These are phyloP conservation scores for Blastobasis adustella DNA, from an alignment of 2,888 invertebrate genomes.

Conservation along the genomic window DNA sequence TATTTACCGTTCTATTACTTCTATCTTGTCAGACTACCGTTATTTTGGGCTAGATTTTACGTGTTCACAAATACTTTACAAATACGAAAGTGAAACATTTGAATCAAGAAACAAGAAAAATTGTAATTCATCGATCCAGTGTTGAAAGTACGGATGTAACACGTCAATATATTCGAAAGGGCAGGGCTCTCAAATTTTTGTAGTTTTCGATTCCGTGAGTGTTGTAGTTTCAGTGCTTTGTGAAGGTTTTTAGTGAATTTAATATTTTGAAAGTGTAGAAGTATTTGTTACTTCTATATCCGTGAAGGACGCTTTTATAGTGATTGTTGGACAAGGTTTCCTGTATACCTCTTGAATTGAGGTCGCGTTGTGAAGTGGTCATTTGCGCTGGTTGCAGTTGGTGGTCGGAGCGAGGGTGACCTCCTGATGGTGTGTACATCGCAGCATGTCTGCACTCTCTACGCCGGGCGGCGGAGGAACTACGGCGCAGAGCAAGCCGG, in stretches of 20 bases:
- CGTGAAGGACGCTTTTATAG: not conserved
- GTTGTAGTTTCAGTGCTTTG: constrained; percentile 31
- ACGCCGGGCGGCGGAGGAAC: constrained; percentile 81
- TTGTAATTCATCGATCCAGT: constrained; percentile 59
- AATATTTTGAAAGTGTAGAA: not conserved
- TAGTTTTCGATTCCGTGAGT: constrained; percentile 58
- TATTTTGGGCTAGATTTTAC: constrained; percentile 36
- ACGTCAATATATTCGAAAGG: constrained; percentile 70
- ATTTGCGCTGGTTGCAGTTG: constrained; percentile 61
- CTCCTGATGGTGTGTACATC: constrained; percentile 91
- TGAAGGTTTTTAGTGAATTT: constrained; percentile 12
- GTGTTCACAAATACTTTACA: constrained; percentile 17
- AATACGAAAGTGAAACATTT: constrained; percentile 16
- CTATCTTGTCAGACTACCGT: constrained; percentile 51
- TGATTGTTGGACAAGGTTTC: not conserved
- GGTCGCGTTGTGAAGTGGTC: constrained; percentile 21
- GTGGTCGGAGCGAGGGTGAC: constrained; percentile 67
- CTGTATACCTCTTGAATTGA: constrained; percentile 10
- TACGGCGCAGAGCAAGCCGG: constrained; percentile 74
- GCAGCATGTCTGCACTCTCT: constrained; percentile 97
- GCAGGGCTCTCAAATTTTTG: constrained; percentile 58
- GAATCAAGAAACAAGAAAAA: constrained; percentile 20
- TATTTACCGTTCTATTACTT: constrained; percentile 62
- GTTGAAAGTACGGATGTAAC: constrained; percentile 65
- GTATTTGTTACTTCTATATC: too few species aligned